Conservation (phyloP, 2,113 vertebrate genomes). For the Ifrita kowaldi region DNA sequence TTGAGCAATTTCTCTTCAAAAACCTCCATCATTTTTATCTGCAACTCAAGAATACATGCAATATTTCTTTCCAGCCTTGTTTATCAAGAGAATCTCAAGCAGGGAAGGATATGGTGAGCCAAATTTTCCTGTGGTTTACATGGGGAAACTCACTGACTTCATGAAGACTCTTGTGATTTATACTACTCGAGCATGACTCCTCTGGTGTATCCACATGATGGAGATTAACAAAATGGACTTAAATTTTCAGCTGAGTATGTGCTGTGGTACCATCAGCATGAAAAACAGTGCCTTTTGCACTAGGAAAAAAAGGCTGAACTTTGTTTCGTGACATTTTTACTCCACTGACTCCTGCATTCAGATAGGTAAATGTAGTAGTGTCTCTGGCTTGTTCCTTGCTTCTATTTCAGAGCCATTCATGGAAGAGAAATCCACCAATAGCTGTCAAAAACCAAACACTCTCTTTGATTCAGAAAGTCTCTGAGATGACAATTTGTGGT, state of each 20-base stretch:
- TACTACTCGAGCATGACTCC: background rate
- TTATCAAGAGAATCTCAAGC: constrained; percentile 10
- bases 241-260: background rate
- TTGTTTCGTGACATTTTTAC: background rate
- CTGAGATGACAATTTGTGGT: background rate
- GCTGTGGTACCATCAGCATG: background rate
- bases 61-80: background rate
- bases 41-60: background rate
- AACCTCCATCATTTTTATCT: background rate
- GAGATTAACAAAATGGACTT: background rate
- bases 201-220: background rate
- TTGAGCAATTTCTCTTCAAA: constrained; percentile 5
- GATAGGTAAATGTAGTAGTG: background rate
- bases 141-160: background rate
- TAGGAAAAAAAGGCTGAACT: background rate
- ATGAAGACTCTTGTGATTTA: background rate
- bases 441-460: background rate
- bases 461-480: background rate
- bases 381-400: background rate
- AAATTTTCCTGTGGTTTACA: background rate
- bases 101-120: background rate
- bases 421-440: background rate
- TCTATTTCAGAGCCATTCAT: background rate
- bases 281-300: background rate
- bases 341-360: background rate